Evolutionary conservation across 2,888 invertebrate species (phyloP).

Genomic region (Colostygia pectinataria): DNA sequence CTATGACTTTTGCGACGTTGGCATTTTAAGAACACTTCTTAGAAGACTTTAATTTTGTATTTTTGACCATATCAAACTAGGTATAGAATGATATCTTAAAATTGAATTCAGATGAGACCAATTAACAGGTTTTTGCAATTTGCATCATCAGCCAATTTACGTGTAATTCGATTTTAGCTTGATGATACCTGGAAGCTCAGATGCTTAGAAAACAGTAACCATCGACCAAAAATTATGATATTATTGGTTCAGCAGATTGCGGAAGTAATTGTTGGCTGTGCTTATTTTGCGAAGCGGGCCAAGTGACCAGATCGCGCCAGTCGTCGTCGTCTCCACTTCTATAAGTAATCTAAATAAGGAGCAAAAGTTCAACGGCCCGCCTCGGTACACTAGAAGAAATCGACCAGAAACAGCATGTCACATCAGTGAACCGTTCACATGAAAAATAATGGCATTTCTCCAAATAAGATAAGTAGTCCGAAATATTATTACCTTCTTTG

Average conservation of each 20-base stretch:
- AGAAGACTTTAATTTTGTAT: constrained; percentile 1
- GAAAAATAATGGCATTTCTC: constrained; percentile 19
- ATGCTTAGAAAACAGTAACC: no score
- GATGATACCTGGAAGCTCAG: background rate
- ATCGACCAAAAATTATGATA: no score
- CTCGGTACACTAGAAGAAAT: constrained; percentile 64
- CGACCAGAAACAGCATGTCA: constrained; percentile 54
- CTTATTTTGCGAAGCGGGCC: constrained; percentile 67
- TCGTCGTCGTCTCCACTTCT: constrained; percentile 75
- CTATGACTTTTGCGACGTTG: constrained; percentile 63
- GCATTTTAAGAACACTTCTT: constrained; percentile 29
- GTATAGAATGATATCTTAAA: no score
- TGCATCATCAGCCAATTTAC: no score
- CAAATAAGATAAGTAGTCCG: constrained; percentile 13
- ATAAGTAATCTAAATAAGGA: constrained; percentile 79
- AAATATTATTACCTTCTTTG: background rate
- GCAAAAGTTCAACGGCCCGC: constrained; percentile 79
- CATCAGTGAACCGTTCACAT: constrained; percentile 24
- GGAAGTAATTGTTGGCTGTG: constrained; percentile 68
- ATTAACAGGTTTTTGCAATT: no score
- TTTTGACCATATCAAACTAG: background rate
- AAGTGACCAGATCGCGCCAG: constrained; percentile 63
- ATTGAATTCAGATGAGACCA: no score
- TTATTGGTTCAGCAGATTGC: constrained; percentile 59
- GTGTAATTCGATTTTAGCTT: no score